Base-by-base conservation (phyloP, 2,113 vertebrate genomes). In the Tylochromis polylepis region DNA sequence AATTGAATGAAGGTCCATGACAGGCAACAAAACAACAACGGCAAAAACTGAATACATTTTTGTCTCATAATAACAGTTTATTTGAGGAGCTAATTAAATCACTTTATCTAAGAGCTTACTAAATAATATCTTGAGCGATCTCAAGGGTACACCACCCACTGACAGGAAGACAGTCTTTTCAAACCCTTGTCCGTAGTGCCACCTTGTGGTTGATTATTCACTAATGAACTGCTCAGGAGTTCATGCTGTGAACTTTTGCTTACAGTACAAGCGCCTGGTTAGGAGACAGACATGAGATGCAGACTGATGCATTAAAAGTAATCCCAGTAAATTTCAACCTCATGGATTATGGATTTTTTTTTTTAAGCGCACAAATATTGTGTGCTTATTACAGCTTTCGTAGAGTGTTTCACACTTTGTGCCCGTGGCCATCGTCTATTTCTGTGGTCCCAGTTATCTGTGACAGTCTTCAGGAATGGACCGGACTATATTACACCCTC, bases 391-490 rank as follows among this genome's bases (percentile, higher is more conserved):
- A 53, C 18, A 5, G 46, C 72, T 53, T 77, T 77, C 11, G n/a
- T 29, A 53, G 46, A 77, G 27, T 57, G 87, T 85, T 60, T 90
- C 43, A 86, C 87, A 92, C 88, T 85, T 83, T 88, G 82, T 86
- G 86, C 83, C 70, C 43, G 43, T 43, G 53, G 87, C 87, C 87
- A 57, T 88, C 11, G 80, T 95, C 95, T 96, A 95, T 96, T 96
- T 95, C 92, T 93, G 95, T 94, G 94, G 91, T 91, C 90, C 55
- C 91, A 92, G 89, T 89, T 94, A 93, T 95, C 90, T 95, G 89
- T 91, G 91, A 93, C 90, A 93, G 93, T 95, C 95, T 96, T 94
- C 89, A 91, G 94, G 92, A 94, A 95, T 93, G 90, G 89, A 84
- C 60, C 80, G 31, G 93, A 93, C 92, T 85, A 72, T 91, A 92